These are phyloP conservation scores for Agriopis marginaria DNA, from an alignment of 2,888 invertebrate genomes.

Conservation along the genomic window DNA sequence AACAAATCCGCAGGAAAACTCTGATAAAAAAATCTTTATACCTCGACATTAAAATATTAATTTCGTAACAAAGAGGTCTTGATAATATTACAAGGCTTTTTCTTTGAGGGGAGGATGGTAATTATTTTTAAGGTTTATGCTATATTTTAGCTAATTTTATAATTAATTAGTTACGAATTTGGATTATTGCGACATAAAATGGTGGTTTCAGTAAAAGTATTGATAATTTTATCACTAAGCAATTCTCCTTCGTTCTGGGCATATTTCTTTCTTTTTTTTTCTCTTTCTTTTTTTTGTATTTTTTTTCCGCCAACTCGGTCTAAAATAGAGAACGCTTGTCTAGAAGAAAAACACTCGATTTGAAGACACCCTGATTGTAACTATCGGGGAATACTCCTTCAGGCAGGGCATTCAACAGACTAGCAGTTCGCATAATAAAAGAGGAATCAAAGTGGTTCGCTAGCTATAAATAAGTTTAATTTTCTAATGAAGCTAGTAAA, in stretches of 20 bases:
- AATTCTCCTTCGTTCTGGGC: not conserved
- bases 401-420: too few relatives aligned
- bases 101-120: conserved; percentile 13
- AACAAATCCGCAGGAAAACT: not conserved
- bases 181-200: conserved; percentile 9
- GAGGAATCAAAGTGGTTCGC: too few relatives aligned
- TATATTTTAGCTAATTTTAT: conserved; percentile 22
- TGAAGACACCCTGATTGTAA: too few relatives aligned
- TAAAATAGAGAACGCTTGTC: too few relatives aligned
- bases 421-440: too few relatives aligned
- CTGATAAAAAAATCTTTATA: not conserved
- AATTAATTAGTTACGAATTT: conserved; percentile 23
- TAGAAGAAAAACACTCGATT: too few relatives aligned
- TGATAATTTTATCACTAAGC: not conserved
- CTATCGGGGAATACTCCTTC: too few relatives aligned
- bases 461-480: too few relatives aligned
- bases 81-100: conserved; percentile 21
- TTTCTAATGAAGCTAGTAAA: too few relatives aligned
- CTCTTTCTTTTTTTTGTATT: too few relatives aligned
- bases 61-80: conserved; percentile 16
- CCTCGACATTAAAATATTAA: conserved; percentile 16
- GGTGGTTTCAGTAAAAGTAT: not conserved
- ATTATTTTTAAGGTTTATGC: conserved; percentile 13
- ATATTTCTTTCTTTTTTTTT: too few relatives aligned
- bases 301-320: too few relatives aligned